A percentile compares a stretch with the other conserved stretches of the same genome.
phyloP scores from a whole-genome alignment of 2,797 vertebrate genomes.

The Gadopsis bispinosus region DNA sequence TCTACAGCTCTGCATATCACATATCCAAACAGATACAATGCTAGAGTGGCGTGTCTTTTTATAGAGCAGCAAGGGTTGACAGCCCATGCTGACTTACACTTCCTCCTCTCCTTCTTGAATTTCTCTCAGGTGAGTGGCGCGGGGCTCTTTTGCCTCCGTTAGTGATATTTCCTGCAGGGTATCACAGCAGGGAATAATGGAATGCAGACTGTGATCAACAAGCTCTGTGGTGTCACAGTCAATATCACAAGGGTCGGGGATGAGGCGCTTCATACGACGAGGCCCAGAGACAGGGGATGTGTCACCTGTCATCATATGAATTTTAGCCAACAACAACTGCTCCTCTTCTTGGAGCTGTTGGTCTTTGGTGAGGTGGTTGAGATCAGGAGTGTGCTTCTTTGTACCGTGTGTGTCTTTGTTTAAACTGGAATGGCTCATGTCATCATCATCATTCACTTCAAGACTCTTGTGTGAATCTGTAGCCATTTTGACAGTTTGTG shows the following conservation, averaged over 20 bases:
- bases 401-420: not conserved
- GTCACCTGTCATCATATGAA: conserved; percentile 74
- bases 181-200: conserved; percentile 12
- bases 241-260: conserved; percentile 71
- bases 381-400: conserved; percentile 15
- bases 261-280: conserved; percentile 74
- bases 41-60: not conserved
- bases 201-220: conserved; percentile 18
- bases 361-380: conserved; percentile 40
- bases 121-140: conserved; percentile 16
- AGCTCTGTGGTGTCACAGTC: conserved; percentile 52
- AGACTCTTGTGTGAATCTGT: conserved; percentile 16
- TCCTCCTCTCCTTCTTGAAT: conserved; percentile 45
- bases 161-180: conserved; percentile 61
- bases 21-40: conserved; percentile 10
- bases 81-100: conserved; percentile 80
- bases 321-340: conserved; percentile 74
- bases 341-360: conserved; percentile 78
- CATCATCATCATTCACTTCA: conserved; percentile 14
- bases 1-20: conserved; percentile 5
- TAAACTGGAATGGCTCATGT: not conserved
- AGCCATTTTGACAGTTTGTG: not conserved
- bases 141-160: conserved; percentile 47
- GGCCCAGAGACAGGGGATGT: conserved; percentile 47
- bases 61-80: conserved; percentile 29